These are phyloP conservation scores for Vulpes ferrilata DNA, from an alignment of 2,113 vertebrate genomes.

Conservation along the genomic window DNA sequence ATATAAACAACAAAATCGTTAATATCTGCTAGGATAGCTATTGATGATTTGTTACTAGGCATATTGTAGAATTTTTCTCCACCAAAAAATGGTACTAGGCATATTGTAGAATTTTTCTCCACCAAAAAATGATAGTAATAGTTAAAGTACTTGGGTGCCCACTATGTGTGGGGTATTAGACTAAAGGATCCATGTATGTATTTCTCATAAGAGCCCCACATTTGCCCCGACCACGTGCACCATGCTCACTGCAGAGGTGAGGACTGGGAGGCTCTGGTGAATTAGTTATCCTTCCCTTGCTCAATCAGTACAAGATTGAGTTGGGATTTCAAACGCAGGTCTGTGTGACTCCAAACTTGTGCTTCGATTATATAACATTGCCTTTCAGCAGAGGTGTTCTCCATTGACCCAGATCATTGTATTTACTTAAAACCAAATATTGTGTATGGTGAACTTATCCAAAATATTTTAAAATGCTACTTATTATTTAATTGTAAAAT, in stretches of 20 bases:
- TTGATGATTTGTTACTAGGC: background rate
- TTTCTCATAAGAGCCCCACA: background rate
- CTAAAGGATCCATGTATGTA: background rate
- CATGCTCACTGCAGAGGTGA: rapidly evolving
- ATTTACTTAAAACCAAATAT: background rate
- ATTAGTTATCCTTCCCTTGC: background rate
- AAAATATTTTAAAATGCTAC: background rate
- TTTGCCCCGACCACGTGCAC: rapidly evolving
- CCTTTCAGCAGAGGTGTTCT: rapidly evolving
- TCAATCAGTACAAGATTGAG: background rate
- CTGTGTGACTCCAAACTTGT: no score
- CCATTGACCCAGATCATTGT: rapidly evolving
- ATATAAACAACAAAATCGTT: background rate
- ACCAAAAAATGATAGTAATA: background rate
- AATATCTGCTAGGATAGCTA: background rate
- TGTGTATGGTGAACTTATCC: background rate
- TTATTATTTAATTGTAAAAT: background rate
- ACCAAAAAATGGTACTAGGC: background rate
- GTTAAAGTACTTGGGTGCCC: background rate
- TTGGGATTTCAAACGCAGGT: background rate
- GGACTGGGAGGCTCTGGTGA: rapidly evolving
- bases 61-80: background rate
- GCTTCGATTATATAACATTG: background rate
- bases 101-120: background rate
- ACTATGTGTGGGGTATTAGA: background rate